Base-by-base conservation (phyloP, 2,113 vertebrate genomes). In the Charina bottae region DNA sequence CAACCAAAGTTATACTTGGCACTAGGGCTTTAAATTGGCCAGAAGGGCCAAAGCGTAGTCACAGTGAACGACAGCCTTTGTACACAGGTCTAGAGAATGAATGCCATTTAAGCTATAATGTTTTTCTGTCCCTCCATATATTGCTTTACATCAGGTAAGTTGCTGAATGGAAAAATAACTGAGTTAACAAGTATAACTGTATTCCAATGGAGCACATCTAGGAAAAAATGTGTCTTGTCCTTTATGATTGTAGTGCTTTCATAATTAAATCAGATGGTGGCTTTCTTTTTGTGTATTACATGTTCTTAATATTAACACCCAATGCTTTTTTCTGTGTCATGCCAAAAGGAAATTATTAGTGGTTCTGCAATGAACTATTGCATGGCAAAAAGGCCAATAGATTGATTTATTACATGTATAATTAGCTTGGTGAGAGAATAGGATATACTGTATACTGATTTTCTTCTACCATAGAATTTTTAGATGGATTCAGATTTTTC, bases 41-140 rank as follows among this genome's bases (percentile, higher is more conserved):
- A 60, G 23, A 11, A 62, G 46, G 56, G 13, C 13, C 23, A 5
- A 62, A 89, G 13, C 12, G 3, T 87, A 13, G n/a, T 72, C 13
- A 1, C 9, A 7, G 88, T 89, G 86, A 90, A 37, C 89, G 24
- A 37, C 53, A 56, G 88, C 55, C 90, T 94, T 37, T 49, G 42
- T 78, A 23, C 59, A 84, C 33, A 84, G 21, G 72, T 62, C 24
- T 72, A 28, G 83, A 93, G 93, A 21, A 85, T 24, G 33, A 85
- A 94, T 46, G 53, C 24, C 26, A 3, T 92, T 95, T 94, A 90
- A 94, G 49, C 21, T 58, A 83, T 6, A 19, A 0, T 78, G n/a
- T 3, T 26, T 92, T 85, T 92, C 58, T 59, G 68, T 89, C 33
- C 49, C 49, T 55, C 12, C 33, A 4, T 60, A 42, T n/a, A 64